Base-by-base conservation (phyloP, 1,140 invertebrate species). In the Cotesia vestalis region DNA sequence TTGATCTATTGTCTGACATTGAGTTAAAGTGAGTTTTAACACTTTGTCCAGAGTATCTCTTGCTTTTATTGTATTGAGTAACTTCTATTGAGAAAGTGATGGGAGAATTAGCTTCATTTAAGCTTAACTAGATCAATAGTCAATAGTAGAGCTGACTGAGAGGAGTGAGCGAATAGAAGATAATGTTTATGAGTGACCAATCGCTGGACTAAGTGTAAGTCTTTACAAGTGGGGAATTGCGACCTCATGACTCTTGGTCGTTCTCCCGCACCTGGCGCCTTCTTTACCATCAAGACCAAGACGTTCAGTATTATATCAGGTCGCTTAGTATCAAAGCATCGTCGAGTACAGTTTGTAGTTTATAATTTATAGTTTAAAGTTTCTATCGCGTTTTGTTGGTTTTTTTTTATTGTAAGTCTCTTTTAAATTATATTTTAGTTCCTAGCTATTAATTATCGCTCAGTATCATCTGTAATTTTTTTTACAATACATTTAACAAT, bases 261-360 rank as follows among this genome's bases (percentile, higher is more conserved):
- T 12, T 62, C 60, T 64, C 27, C 38, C 40, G 14, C 40, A 64
- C 62, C 17, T 64, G 46, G 51, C 66, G 52, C 66, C 66, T 53
- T 55, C 66, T 34, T 51, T 12, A 8, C 57, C 51, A 34, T 55
- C 66, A 20, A 14, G n/a, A 3, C 27, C 66, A 20, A 14, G 4
- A 3, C 27, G 27, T 27, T 27, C 27, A 27, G 40, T 51, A 51
- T 20, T 36, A 8, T 20, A 35, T 11, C 51, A 55, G 66, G 66
- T 55, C 14, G 35, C 36, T 36, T 51, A 55, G 66, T 53, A 17
- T 55, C 17, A 35, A 67, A 20, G 17, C 46, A 67, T 67, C 35
- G 63, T 40, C 5, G 46, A 14, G n/a, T 51, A 3, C 9, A n/a
- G 17, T 11, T 9, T 14, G 4, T 59, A 20, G 14, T 55, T n/a